Percentiles rank a stretch among this genome's conserved stretches.
Conservation (phyloP, 2,888 invertebrate species). For the Galerucella pusilla region DNA sequence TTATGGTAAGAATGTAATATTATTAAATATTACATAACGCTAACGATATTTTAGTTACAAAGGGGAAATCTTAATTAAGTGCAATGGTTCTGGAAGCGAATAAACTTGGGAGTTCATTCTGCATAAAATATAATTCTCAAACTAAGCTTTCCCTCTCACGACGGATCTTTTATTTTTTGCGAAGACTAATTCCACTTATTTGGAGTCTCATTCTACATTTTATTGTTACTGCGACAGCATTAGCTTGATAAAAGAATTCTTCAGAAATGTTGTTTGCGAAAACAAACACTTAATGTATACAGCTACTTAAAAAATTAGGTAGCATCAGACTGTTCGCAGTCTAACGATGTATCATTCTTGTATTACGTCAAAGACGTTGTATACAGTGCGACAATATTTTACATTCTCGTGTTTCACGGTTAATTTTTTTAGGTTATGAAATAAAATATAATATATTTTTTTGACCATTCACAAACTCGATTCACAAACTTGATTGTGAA, state of each 20-base stretch:
- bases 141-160: conserved; percentile 12
- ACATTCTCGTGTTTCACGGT: too few species aligned
- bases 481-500: too few species aligned
- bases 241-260: conserved; percentile 8
- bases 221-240: conserved; percentile 6
- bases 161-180: conserved; percentile 4
- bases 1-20: not conserved
- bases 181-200: conserved; percentile 5
- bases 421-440: too few species aligned
- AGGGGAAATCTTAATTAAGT: conserved; percentile 11
- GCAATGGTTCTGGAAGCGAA: conserved; percentile 5
- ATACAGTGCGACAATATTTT: too few species aligned
- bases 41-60: conserved; percentile 11
- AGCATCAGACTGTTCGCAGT: not conserved
- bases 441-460: too few species aligned
- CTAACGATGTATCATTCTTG: not conserved
- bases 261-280: conserved; percentile 1
- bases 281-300: conserved; percentile 6
- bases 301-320: conserved; percentile 4
- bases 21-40: not conserved
- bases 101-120: conserved; percentile 11
- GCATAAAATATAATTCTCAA: conserved; percentile 10
- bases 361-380: not conserved
- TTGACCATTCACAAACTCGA: too few species aligned
- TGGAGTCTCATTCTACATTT: conserved; percentile 9